Base-by-base conservation (phyloP, 2,888 invertebrate species). In the Nemotelus nigrinus region DNA sequence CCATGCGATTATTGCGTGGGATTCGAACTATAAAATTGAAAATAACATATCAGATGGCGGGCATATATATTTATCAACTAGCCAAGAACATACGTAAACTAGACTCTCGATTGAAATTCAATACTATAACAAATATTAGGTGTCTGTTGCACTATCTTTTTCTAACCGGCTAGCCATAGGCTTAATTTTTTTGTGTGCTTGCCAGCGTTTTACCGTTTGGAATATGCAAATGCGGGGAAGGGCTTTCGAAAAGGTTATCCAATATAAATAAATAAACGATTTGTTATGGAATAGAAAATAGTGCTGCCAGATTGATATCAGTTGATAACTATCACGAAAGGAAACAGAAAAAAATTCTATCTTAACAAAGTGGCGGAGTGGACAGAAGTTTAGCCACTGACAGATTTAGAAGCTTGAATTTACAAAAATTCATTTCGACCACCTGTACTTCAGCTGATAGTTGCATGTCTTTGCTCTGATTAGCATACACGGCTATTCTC, bases 1-100 rank as follows among this genome's bases (percentile, higher is more conserved):
- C 43, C 53, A 53, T 25, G 3, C 53, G 70, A 70, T 70, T 70
- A 70, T 70, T 70, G 70, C 70, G 70, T 70, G 70, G 70, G 70
- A 55, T 70, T 55, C 70, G 50, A 67, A 55, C 55, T 55, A 70
- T 70, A 55, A 70, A 70, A 70, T 55, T 70, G 53, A 70, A 70
- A 70, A 53, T 44, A 70, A 70, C 70, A 70, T 70, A 70, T 70
- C 53, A 43, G 53, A 43, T 41, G 3, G n/a, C 3, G 44, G 53
- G 44, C 39, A 3, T 6, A 41, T 70, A 39, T 43, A 70, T 70
- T 70, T 70, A 70, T 70, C 70, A 55, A 47, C 50, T 10, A 47
- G 39, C 70, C 7, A 47, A 55, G 25, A 55, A 43, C 44, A 70
- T 10, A 41, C 47, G 25, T 47, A 47, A 65, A 70, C 10, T 10